phyloP scores from a whole-genome alignment of 2,797 vertebrate species.

The Melopsittacus undulatus region DNA sequence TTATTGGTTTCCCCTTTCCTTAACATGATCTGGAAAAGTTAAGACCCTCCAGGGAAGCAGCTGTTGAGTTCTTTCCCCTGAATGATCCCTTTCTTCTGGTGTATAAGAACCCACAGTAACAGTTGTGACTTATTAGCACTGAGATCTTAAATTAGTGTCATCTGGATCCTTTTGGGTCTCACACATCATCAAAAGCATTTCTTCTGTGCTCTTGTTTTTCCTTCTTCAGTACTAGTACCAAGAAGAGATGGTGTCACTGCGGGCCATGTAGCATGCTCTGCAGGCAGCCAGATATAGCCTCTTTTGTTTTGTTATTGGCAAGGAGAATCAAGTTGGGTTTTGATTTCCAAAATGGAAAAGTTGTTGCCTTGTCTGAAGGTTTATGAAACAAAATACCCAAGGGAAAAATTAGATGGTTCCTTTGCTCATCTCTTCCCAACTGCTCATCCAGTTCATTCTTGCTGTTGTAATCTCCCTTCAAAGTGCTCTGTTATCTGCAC shows the following conservation, averaged over 20 bases:
- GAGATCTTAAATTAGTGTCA: background rate
- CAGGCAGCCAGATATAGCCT: background rate
- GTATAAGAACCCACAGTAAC: background rate
- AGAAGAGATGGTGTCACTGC: background rate
- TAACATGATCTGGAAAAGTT: background rate
- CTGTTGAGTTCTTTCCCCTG: background rate
- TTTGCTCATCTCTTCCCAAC: background rate
- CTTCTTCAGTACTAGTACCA: background rate
- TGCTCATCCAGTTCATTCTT: background rate
- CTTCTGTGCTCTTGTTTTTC: background rate
- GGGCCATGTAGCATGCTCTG: background rate
- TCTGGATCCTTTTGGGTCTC: background rate
- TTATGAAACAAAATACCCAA: background rate
- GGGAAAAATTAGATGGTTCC: background rate
- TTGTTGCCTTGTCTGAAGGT: background rate
- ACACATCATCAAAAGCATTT: background rate
- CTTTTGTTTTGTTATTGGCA: background rate
- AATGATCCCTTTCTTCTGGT: conserved; percentile 1
- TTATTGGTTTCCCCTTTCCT: background rate
- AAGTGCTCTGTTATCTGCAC: background rate
- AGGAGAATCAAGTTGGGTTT: background rate
- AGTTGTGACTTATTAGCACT: background rate
- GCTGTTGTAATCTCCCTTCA: background rate
- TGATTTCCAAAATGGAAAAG: background rate
- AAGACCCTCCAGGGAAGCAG: background rate